Conservation (phyloP, 2,888 invertebrate genomes). For the Steinernema scapterisci region DNA sequence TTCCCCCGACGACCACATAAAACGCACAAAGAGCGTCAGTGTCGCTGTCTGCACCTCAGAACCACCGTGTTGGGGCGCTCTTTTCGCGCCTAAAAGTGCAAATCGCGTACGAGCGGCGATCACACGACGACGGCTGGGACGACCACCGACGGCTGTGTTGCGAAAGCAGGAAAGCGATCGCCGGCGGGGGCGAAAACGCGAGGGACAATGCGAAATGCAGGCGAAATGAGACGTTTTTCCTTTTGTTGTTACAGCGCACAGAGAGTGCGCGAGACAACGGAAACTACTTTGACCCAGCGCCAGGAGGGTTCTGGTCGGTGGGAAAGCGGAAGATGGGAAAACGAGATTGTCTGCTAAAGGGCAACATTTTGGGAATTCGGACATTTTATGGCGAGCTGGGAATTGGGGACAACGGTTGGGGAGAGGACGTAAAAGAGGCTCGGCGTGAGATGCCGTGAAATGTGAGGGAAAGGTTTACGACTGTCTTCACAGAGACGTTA, state of each 20-base stretch:
- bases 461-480: no score
- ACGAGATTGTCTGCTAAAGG: no score
- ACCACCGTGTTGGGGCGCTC: neutral
- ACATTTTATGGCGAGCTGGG: no score
- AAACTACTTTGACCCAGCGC: no score
- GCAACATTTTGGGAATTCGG: no score
- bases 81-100: conserved; percentile 26
- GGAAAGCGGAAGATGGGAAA: neutral
- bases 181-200: neutral
- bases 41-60: neutral
- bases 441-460: no score
- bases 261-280: neutral
- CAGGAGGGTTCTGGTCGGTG: neutral
- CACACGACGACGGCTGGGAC: neutral
- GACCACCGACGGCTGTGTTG: neutral
- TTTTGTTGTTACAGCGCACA: neutral
- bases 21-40: conserved; percentile 5
- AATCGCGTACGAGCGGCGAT: neutral
- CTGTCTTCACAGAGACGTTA: no score
- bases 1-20: neutral
- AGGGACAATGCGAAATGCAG: neutral
- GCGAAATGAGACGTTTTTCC: neutral
- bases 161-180: neutral
- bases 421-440: no score
- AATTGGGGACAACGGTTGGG: no score